A percentile compares a stretch with the other conserved stretches of the same genome.
Evolutionary conservation across 2,113 vertebrate genomes (phyloP).

Genomic region (Pterocles burchelli): DNA sequence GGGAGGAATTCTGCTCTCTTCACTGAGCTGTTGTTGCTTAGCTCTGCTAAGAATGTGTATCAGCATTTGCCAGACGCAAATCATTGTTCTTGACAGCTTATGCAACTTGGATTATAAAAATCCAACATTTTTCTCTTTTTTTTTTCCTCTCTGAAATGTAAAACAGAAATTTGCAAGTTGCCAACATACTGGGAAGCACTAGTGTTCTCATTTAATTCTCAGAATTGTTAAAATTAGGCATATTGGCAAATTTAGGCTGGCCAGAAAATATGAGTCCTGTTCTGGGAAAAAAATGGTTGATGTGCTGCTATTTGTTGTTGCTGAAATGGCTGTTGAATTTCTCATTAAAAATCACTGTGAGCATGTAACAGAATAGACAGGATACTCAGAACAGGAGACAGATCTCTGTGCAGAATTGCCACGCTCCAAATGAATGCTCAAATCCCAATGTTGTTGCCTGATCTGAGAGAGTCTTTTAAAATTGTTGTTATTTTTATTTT

Average conservation of each 20-base stretch:
- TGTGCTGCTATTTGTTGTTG: neutral
- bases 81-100: conserved; percentile 33
- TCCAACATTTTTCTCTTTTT: neutral
- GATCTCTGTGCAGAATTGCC: neutral
- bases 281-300: neutral
- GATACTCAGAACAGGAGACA: neutral
- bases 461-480: neutral
- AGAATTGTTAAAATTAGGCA: neutral
- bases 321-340: conserved; percentile 3
- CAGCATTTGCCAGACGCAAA: neutral
- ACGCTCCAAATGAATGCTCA: neutral
- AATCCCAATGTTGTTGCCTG: neutral
- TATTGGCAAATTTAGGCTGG: neutral
- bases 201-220: neutral
- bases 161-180: neutral
- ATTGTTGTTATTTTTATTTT: neutral
- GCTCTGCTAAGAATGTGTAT: neutral
- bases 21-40: neutral
- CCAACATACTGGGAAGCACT: neutral
- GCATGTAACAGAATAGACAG: neutral
- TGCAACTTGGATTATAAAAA: conserved; percentile 34
- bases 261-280: neutral
- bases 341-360: neutral
- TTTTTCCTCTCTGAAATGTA: neutral
- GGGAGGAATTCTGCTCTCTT: neutral